Percentiles rank a stretch among this genome's conserved stretches.
phyloP scores from a whole-genome alignment of 2,888 invertebrate species.

The Litoditis marina region DNA sequence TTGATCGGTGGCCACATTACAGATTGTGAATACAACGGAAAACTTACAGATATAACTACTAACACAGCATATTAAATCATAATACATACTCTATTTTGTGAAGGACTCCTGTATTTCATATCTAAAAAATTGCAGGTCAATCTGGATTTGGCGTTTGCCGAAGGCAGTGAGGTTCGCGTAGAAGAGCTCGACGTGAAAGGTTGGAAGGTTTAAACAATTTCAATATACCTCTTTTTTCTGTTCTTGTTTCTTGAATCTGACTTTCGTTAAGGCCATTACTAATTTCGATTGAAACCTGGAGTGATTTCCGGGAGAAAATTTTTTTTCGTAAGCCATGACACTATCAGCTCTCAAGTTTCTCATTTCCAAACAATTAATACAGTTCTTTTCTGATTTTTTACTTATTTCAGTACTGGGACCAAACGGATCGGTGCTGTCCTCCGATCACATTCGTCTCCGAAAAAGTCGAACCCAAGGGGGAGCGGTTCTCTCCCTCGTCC shows the following conservation, averaged over 20 bases:
- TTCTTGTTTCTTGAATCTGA: no score
- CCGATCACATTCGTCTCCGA: slow-evolving; percentile 29
- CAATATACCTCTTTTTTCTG: no score
- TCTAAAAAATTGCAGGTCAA: slow-evolving; percentile 37
- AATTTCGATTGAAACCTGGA: slow-evolving; percentile 2
- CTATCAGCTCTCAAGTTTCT: no score
- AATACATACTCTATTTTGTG: no score
- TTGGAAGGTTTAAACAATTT: slow-evolving; percentile 2
- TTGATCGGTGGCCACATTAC: neutral
- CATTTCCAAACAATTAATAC: no score
- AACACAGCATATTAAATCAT: no score
- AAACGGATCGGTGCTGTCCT: slow-evolving; percentile 20
- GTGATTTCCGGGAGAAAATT: no score
- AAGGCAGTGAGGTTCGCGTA: slow-evolving; percentile 44
- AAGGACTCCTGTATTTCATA: neutral
- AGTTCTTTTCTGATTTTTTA: no score
- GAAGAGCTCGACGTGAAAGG: slow-evolving; percentile 51
- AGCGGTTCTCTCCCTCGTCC: slow-evolving; percentile 49
- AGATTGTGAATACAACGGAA: neutral
- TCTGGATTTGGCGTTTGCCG: slow-evolving; percentile 52
- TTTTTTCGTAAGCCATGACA: no score
- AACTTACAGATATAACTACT: neutral
- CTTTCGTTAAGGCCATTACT: no score
- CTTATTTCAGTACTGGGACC: slow-evolving; percentile 44
- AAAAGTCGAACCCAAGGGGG: slow-evolving; percentile 56